A percentile compares a stretch with the other conserved stretches of the same genome.
phyloP scores from a whole-genome alignment of 2,113 vertebrate genomes.

The Tiliqua scincoides region DNA sequence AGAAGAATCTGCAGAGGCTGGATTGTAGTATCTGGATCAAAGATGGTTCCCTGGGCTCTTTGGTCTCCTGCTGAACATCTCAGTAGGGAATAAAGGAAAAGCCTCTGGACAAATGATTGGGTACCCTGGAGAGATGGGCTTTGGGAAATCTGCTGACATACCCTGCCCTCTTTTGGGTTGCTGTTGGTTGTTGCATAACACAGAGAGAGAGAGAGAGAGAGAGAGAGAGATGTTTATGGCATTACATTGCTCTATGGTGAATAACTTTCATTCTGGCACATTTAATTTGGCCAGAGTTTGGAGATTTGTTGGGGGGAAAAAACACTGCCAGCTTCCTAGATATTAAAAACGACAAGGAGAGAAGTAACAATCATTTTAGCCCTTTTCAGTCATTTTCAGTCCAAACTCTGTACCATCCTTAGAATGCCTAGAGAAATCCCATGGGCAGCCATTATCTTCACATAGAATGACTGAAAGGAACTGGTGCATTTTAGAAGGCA shows the following conservation, averaged over 20 bases:
- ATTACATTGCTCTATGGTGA: background rate
- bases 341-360: background rate
- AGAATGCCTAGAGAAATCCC: background rate
- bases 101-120: background rate
- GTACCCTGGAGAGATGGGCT: background rate
- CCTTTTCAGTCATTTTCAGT: background rate
- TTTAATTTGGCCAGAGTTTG: slow-evolving; percentile 46
- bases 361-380: background rate
- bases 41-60: background rate
- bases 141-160: background rate
- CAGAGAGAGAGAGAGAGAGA: too few relatives aligned
- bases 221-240: background rate
- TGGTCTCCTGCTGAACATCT: background rate
- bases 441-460: background rate
- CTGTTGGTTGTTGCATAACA: background rate
- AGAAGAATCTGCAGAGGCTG: background rate
- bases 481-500: background rate
- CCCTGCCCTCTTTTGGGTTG: background rate
- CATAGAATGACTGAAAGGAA: background rate
- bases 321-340: background rate
- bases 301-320: background rate
- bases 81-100: background rate
- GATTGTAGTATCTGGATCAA: background rate
- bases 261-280: slow-evolving; percentile 48
- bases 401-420: too few relatives aligned